Conservation (phyloP, 2,888 invertebrate species). For the Atethmia centrago region DNA sequence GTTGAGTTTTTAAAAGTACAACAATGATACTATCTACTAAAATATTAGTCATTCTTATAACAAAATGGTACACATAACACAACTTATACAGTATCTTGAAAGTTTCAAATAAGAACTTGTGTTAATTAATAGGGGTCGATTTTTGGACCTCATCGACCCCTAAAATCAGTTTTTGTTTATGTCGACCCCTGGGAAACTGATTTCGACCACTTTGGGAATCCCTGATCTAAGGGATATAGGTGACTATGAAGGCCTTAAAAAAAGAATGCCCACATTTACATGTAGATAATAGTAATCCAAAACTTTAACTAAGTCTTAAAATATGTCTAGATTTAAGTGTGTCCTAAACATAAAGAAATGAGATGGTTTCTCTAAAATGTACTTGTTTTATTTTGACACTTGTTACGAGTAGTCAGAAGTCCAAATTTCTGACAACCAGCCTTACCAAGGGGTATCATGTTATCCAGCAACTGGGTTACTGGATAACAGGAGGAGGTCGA, state of each 20-base stretch:
- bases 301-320: constrained; percentile 7
- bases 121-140: too few relatives aligned
- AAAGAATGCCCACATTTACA: neutral
- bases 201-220: too few relatives aligned
- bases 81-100: too few relatives aligned
- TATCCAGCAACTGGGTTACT: neutral
- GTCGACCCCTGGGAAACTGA: too few relatives aligned
- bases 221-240: too few relatives aligned
- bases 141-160: too few relatives aligned
- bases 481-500: neutral
- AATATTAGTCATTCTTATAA: too few relatives aligned
- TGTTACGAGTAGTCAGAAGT: neutral
- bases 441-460: neutral
- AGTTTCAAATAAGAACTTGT: too few relatives aligned
- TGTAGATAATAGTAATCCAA: constrained; percentile 10
- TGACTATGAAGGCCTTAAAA: neutral
- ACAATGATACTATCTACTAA: too few relatives aligned
- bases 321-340: constrained; percentile 15
- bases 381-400: constrained; percentile 30
- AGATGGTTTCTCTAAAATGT: neutral
- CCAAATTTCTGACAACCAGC: neutral
- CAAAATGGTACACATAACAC: too few relatives aligned
- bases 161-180: too few relatives aligned
- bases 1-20: too few relatives aligned
- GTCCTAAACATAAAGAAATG: constrained; percentile 6